These are phyloP conservation scores for Callorhinus ursinus DNA, from an alignment of 2,113 vertebrate genomes.

Conservation along the genomic window DNA sequence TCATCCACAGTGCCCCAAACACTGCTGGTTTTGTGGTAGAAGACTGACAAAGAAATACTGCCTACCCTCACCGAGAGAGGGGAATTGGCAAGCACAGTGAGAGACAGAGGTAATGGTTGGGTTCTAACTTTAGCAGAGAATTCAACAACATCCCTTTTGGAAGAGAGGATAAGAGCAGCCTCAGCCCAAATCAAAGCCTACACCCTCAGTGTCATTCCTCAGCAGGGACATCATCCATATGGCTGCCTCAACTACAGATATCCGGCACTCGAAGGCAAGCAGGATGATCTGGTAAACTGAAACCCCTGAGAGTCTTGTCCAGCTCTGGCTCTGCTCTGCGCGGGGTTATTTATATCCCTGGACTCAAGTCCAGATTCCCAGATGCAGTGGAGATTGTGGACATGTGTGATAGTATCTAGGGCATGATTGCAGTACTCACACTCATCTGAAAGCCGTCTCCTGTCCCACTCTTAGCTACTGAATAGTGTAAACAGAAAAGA, in stretches of 20 bases:
- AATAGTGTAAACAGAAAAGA: not conserved
- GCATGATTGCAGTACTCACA: not conserved
- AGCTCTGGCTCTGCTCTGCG: not conserved
- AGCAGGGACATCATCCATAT: fast-evolving
- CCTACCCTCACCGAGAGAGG: not conserved
- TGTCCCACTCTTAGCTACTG: not conserved
- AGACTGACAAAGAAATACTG: not conserved
- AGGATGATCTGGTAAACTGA: not conserved
- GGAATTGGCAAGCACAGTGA: not conserved
- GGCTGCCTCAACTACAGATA: not conserved
- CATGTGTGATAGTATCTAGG: not conserved
- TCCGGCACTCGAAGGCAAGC: not conserved
- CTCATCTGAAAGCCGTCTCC: not conserved
- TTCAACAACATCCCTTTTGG: not conserved
- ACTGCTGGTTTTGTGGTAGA: not conserved
- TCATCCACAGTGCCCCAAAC: not conserved
- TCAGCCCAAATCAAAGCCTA: not conserved
- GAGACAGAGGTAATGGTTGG: not conserved
- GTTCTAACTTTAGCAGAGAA: not conserved
- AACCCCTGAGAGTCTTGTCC: not conserved
- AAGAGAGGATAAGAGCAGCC: not conserved
- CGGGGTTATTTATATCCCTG: not conserved
- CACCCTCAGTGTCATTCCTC: not conserved
- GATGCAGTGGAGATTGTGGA: not conserved
- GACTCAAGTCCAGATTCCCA: not conserved